These are phyloP conservation scores for Tapera naevia DNA, from an alignment of 2,797 vertebrate species.

Conservation along the genomic window DNA sequence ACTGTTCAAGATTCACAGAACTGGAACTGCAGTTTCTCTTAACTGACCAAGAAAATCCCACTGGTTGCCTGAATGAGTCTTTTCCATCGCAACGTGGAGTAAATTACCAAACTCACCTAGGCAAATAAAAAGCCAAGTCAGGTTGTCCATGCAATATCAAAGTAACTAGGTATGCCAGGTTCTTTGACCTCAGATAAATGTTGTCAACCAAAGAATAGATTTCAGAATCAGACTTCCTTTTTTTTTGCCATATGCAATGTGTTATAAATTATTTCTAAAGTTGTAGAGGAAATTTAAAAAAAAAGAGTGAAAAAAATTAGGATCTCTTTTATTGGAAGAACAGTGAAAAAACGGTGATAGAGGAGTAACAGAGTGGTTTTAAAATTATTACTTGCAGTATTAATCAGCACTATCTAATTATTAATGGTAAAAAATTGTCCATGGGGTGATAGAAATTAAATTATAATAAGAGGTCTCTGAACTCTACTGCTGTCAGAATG, in stretches of 20 bases:
- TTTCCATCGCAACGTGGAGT: neutral
- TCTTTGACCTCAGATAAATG: neutral
- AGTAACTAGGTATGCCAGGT: neutral
- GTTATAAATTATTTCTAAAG: neutral
- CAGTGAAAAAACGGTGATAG: neutral
- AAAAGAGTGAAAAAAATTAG: rapidly evolving
- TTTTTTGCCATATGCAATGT: neutral
- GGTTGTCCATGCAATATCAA: neutral
- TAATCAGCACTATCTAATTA: neutral
- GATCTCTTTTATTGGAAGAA: neutral
- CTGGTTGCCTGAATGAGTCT: neutral
- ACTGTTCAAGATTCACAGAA: neutral
- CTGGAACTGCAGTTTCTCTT: neutral
- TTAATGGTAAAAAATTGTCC: neutral
- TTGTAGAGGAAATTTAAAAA: neutral
- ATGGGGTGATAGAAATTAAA: neutral
- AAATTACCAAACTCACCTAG: neutral
- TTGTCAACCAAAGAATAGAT: neutral
- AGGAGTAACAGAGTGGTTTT: neutral
- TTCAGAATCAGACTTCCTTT: neutral
- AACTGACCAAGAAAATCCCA: neutral
- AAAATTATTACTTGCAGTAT: neutral
- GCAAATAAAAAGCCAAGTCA: neutral
- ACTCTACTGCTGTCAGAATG: neutral
- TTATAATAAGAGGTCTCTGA: neutral